Base-by-base conservation (phyloP, 2,797 vertebrate genomes). In the Tragelaphus eurycerus region DNA sequence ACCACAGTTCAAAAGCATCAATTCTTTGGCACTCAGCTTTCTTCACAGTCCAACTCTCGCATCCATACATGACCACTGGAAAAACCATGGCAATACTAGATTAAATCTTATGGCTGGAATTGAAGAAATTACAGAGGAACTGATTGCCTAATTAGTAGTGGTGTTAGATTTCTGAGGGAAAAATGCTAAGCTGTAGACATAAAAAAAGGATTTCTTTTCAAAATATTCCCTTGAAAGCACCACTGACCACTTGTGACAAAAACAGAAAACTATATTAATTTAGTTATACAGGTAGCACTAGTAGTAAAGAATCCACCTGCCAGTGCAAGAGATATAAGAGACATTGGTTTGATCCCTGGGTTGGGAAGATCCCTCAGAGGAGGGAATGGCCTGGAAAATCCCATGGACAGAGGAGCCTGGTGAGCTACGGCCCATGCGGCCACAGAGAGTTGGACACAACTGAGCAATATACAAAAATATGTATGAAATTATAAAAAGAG, bases 131-230 rank as follows among this genome's bases (percentile, higher is more conserved):
- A 38, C 79, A 48, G 57, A 90, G 38, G 38, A 74, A 2, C 29
- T 81, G n/a, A 90, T 50, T 81, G n/a, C 31, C 7, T 15, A 79
- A 7, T 46, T 90, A 29, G 4, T 50, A 50, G 74, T 59, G 14
- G 4, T 89, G 2, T 90, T 71, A 86, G 31, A 64, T 57, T 76
- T 95, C 38, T 59, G 38, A 94, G 89, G 11, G 15, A 25, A 38
- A 89, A 46, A 14, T 78, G 50, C 55, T 90, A 87, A 74, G 38
- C 78, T 74, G 29, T 12, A 96, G 43, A 84, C 16, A 4, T 48
- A 19, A 79, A 93, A 79, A 52, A 93, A 7, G 1, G 38, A 43
- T 50, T 97, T 92, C 86, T 76, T 86, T 96, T 94, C 3, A 7
- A 79, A 92, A 86, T 29, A 7, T 38, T 46, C 15, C 54, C 19